Evolutionary conservation across 2,113 vertebrate genomes (phyloP).

Genomic region (Eulemur macaco): DNA sequence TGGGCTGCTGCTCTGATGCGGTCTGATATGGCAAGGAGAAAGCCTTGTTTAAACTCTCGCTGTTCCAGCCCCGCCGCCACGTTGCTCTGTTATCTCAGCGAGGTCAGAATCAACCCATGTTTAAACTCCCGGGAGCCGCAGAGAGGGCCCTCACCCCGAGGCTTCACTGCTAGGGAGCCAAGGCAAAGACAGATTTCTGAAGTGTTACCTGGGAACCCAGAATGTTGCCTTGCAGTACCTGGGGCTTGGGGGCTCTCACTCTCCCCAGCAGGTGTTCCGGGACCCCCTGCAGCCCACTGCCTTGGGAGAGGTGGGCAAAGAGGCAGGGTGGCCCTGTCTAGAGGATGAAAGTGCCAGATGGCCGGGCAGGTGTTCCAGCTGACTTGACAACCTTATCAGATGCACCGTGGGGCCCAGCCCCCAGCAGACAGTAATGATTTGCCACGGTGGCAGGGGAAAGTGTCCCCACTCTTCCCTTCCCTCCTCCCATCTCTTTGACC

Average conservation of each 20-base stretch:
- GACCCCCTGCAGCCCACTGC: background rate
- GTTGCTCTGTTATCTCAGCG: background rate
- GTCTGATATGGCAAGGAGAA: background rate
- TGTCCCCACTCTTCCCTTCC: background rate
- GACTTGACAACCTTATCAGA: constrained; percentile 75
- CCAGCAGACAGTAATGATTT: background rate
- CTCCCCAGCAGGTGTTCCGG: background rate
- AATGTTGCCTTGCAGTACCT: background rate
- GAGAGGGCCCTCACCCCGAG: background rate
- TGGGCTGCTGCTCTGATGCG: background rate
- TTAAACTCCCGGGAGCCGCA: background rate
- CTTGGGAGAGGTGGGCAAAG: background rate
- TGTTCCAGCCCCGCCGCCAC: background rate
- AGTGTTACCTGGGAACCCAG: background rate
- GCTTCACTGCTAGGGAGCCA: background rate
- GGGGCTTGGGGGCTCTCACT: background rate
- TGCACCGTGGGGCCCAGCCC: background rate
- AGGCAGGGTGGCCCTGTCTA: background rate
- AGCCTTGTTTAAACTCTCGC: constrained; percentile 28
- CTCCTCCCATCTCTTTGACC: background rate
- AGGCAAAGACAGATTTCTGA: background rate
- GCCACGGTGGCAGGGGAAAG: background rate
- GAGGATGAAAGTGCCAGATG: constrained; percentile 71
- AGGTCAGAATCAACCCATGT: background rate
- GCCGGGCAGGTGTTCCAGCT: constrained; percentile 65